Evolutionary conservation across 2,113 vertebrate genomes (phyloP), one percentile per base, ranked within the genome.

Genomic region (Callopanchax toddi): DNA sequence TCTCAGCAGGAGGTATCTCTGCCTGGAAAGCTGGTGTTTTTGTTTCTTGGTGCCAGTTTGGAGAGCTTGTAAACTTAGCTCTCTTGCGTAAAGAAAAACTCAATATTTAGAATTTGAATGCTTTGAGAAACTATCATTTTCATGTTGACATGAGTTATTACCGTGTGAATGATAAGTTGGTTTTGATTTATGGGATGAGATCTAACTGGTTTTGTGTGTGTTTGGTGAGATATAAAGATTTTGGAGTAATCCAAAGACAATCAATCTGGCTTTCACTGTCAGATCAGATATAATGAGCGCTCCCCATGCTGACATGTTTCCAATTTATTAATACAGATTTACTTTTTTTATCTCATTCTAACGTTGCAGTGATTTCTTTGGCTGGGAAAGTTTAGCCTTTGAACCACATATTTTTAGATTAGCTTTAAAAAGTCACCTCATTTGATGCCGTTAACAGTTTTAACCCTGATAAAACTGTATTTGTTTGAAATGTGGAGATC

Each of bases 1-100:
- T 77, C 76, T 80, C 78, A 59, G 66, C 76, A 61, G 70, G 83
- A 79, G 79, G 67, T 71, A 46, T 69, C 55, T 83, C 56, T 67
- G 29, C 37, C 15, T 66, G 39, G 32, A 61, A 59, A 64, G 69
- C 67, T 64, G 32, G 67, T 57, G 36, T 57, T 77, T 60, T 74
- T 78, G 34, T 83, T 76, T 79, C 50, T 66, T 58, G 20, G 44
- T 79, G 59, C 60, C 71, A 66, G 69, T 74, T 67, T 23, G 44
- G 76, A 53, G 57, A 63, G 71, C 76, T 65, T 81, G 22, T 76
- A 40, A 51, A 46, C 46, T 68, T 71, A 42, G 61, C 37, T 63
- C 50, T 60, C 9, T n/a, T 36, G 23, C 36, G 59, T 37, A 70
- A 76, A 63, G 17, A 79, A 54, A 55, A 37, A 74, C 49, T 74